phyloP scores from a whole-genome alignment of 2,797 vertebrate genomes.

The Scolopax rusticola region DNA sequence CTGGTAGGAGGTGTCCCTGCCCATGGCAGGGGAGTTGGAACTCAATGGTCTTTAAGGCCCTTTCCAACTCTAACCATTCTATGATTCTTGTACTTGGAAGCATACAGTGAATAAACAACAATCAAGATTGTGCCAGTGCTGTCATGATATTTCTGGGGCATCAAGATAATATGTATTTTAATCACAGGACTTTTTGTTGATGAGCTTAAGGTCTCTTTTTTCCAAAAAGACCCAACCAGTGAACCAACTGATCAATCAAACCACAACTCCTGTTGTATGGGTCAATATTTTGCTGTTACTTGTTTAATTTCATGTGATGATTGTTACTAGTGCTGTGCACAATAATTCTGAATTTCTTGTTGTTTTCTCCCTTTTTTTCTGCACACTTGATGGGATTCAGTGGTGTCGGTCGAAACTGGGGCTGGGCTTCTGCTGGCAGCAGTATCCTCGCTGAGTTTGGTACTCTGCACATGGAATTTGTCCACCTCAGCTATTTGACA shows the following conservation, averaged over 20 bases:
- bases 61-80: too few species aligned
- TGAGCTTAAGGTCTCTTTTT: not conserved
- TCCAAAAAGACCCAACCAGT: not conserved
- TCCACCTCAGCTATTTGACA: conserved; percentile 96
- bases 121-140: not conserved
- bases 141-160: not conserved
- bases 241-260: not conserved
- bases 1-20: too few species aligned
- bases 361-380: not conserved
- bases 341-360: not conserved
- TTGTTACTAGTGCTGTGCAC: not conserved
- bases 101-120: not conserved
- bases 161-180: not conserved
- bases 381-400: conserved; percentile 70
- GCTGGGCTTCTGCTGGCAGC: conserved; percentile 98
- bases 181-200: not conserved
- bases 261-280: not conserved
- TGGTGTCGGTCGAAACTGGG: conserved; percentile 98
- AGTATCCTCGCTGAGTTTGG: conserved; percentile 98
- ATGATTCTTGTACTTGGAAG: not conserved
- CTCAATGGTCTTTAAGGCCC: too few species aligned
- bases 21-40: too few species aligned
- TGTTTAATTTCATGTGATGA: not conserved
- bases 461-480: conserved; percentile 98
- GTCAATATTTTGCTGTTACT: not conserved